A percentile compares a stretch with the other conserved stretches of the same genome.
Conservation (phyloP, 92 coral and sea anemone species). For the Scolanthus callimorphus region DNA sequence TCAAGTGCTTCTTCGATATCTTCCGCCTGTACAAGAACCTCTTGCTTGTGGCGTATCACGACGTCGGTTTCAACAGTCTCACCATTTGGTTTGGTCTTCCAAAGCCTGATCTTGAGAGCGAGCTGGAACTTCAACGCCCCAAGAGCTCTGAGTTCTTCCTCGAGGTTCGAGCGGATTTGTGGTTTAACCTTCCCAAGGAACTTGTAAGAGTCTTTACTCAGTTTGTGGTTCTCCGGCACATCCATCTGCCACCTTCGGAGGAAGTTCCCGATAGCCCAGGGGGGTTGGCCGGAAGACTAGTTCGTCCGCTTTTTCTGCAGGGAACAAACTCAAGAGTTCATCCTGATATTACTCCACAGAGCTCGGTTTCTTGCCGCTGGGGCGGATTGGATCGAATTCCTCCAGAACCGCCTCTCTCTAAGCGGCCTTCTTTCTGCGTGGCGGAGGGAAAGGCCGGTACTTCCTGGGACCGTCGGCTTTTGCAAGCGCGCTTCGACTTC, state of each 20-base stretch:
- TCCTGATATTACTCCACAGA: background rate
- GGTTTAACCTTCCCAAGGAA: background rate
- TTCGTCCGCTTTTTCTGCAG: no score
- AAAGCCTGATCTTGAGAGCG: slow-evolving; percentile 7
- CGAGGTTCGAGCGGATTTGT: background rate
- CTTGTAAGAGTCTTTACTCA: background rate
- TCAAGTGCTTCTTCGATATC: background rate
- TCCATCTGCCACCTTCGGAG: background rate
- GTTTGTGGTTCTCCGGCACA: background rate
- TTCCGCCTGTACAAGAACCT: slow-evolving; percentile 3
- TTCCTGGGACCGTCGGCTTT: no score
- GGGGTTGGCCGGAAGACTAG: background rate
- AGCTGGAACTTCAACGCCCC: slow-evolving; percentile 10
- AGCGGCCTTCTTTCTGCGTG: background rate
- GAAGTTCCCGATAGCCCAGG: background rate
- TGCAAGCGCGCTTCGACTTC: no score
- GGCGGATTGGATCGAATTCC: slow-evolving; percentile 1
- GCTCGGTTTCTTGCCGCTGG: background rate
- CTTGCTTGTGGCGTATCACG: slow-evolving; percentile 3
- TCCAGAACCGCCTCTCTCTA: background rate
- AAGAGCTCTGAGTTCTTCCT: slow-evolving; percentile 14
- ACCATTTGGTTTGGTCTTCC: background rate
- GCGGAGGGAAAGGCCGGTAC: no score
- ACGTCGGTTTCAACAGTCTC: background rate
- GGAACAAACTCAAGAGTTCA: no score